Evolutionary conservation across 92 coral and sea anemone genomes (phyloP), one percentile per base, ranked within the genome.

Genomic region (Zoanthus gigantus): DNA sequence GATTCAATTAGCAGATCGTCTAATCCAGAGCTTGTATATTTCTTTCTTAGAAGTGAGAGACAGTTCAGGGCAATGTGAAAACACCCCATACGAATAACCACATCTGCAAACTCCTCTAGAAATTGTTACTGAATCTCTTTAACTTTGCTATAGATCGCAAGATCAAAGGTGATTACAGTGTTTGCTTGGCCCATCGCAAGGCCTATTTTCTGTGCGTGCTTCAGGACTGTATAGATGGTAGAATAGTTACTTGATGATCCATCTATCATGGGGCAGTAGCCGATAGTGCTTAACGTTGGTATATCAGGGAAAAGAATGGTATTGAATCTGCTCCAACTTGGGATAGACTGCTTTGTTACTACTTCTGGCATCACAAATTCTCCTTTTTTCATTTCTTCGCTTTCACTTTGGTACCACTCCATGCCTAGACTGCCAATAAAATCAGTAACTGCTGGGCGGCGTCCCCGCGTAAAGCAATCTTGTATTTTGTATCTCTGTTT

Each of bases 391-490:
- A 83, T 83, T 77, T 31, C 87, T 83, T 83, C 78, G 63, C 71
- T 71, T 71, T 76, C 78, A 71, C 50, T 42, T 71, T 83, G 63
- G 53, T 42, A 83, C 87, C 87, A 67, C 87, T 34, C n/a, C 17
- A 10, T 58, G 34, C 30, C 86, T 29, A 57, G 14, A 30, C 16
- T 11, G 18, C 37, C 63, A 23, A 8, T 13, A 53, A 13, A 53
- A 23, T 67, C 85, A 63, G 72, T 54, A 17, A 81, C 85, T 17
- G 87, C 87, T 57, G 87, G 79, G 31, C 87, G 46, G 47, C 78
- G 78, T 71, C 87, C 87, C 63, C 71, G 87, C 68, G 79, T 68
- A 66, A 42, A 83, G 87, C 72, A 79, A 44, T 79, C 87, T 54
- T 65, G 32, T 72, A 72, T 84, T 78, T 72, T 81, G 54, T 84